Evolutionary conservation across 2,888 invertebrate genomes (phyloP), one percentile per base, ranked within the genome.

Genomic region (Trichacis sp.): DNA sequence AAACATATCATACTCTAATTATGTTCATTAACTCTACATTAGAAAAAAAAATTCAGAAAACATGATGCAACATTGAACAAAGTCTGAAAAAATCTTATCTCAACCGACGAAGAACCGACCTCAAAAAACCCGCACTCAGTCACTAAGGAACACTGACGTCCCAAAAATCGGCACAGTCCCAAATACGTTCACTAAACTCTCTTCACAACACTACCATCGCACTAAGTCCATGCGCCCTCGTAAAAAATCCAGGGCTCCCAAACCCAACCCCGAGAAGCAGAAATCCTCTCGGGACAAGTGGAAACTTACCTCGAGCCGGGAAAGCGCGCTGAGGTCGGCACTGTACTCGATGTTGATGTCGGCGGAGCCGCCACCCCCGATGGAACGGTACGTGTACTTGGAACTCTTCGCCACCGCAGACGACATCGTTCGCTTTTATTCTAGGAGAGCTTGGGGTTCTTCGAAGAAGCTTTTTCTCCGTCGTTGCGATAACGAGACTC

Each of bases 271-370:
- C 33, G 33, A 33, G n/a, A n/a, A n/a, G 33, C 11, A 9, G n/a
- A 33, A 11, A 11, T 55, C 12, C 29, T 17, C 24, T 19, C 15
- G 40, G 18, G 18, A 30, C 50, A 50, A 33, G 33, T 5, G n/a
- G 33, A 45, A 50, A 73, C 88, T 89, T 93, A 96, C 96, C 95
- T 96, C 96, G 88, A 96, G 92, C 87, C 96, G 93, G 88, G 95
- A 92, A 87, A 96, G 92, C 87, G 95, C 93, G 88, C 93, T 94
- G 87, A 96, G 89, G 88, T 96, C 96, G 88, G 94, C 90, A 88
- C 92, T 92, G 88, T 96, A 96, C 89, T 96, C 96, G 88, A 96
- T 95, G 91, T 92, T 95, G 85, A 96, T 93, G 88, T 95, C 95
- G 87, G 94, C 92, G 73, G 85, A 84, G 68, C 88, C 88, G 81